Base-by-base conservation (phyloP, 2,113 vertebrate genomes). In the Istiophorus platypterus region DNA sequence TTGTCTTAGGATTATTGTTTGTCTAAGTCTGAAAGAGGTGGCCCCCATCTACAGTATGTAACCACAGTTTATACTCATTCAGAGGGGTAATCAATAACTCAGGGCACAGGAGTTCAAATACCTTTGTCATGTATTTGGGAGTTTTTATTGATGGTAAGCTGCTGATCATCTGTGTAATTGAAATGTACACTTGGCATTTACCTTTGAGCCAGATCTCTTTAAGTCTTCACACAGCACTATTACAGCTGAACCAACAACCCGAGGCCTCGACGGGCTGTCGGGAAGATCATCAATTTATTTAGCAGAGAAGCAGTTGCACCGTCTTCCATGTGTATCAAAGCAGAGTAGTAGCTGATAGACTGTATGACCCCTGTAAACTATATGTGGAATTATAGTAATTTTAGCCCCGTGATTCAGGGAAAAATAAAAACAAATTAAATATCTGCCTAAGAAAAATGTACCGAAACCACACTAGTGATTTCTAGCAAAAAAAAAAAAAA, bases 241-340 rank as follows among this genome's bases (percentile, higher is more conserved):
- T 61, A 61, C 83, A 91, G 82, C 84, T 90, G 88, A 89, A 85
- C 68, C 79, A 88, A 82, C 76, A 92, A 49, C 24, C 14, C 27
- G n/a, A 82, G 67, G 17, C 68, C 65, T 82, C 17, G 0, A 56
- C 72, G 71, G 67, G 75, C 65, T 59, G 45, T 65, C 8, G 24
- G 51, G 22, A 79, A 34, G 59, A 76, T 89, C 51, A 70, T 84
- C 56, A 76, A 42, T 85, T 84, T 27, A 54, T 75, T 64, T 56
- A 68, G 54, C 52, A 58, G 41, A 52, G 67, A 76, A 81, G 59
- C 13, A 69, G n/a, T 65, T 62, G 7, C 13, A 72, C 14, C 41
- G 63, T 39, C 29, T 18, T 29, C 65, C 26, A 34, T 27, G 52
- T 76, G 47, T 51, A 81, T 74, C 45, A 68, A 26, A 54, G 64